phyloP scores from a whole-genome alignment of 1,140 invertebrate species.

The Leucophenga varia region DNA sequence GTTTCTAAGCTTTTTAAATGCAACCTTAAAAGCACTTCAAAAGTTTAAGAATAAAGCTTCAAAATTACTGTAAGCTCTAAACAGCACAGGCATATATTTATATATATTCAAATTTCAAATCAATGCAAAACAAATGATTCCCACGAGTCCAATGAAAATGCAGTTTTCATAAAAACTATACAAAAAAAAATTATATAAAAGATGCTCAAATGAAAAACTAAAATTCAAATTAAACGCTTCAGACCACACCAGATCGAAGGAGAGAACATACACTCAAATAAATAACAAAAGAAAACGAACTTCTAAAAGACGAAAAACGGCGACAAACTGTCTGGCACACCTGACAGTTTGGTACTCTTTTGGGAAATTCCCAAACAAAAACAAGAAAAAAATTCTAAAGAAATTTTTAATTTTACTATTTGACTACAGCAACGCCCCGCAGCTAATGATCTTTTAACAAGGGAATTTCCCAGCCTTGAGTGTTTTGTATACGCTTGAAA shows the following conservation, averaged over 20 bases:
- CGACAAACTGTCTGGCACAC: constrained; percentile 46
- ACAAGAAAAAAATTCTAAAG: too few relatives aligned
- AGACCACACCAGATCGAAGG: constrained; percentile 33
- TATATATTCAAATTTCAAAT: neutral
- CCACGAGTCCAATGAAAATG: neutral
- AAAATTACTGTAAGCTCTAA: too few relatives aligned
- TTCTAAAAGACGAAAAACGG: constrained; percentile 18
- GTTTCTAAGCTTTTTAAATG: too few relatives aligned
- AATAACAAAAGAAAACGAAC: too few relatives aligned
- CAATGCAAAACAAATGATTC: neutral
- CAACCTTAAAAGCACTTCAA: too few relatives aligned
- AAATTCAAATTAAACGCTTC: constrained; percentile 39
- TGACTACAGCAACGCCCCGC: constrained; percentile 11
- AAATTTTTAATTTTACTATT: too few relatives aligned
- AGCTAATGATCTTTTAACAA: constrained; percentile 50
- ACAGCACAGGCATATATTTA: neutral
- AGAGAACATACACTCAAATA: too few relatives aligned
- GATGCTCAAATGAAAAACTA: neutral
- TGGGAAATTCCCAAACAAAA: constrained; percentile 37
- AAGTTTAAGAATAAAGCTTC: too few relatives aligned
- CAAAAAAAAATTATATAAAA: too few relatives aligned
- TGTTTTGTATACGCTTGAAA: constrained; percentile 8
- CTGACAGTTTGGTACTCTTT: constrained; percentile 27
- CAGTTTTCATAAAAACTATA: too few relatives aligned
- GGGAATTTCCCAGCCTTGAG: constrained; percentile 34